Percentiles rank a stretch among this genome's conserved stretches.
Conservation (phyloP, 2,113 vertebrate species). For the Eubucco bourcierii region DNA sequence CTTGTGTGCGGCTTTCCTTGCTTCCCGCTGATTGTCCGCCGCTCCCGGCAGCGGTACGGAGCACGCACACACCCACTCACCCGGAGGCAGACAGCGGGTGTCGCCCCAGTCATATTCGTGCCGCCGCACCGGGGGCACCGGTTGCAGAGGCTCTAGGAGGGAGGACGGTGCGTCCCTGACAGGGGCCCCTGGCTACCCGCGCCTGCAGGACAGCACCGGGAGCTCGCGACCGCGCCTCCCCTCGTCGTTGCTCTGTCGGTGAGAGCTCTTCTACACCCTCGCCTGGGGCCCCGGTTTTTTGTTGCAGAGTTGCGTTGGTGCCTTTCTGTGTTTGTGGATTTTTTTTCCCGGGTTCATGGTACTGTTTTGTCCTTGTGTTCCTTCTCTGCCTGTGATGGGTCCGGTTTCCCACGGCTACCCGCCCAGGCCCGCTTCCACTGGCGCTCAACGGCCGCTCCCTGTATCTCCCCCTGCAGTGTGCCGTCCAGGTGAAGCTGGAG, state of each 20-base stretch:
- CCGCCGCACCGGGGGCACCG: slow-evolving; percentile 15
- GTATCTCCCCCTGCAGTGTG: slow-evolving; percentile 79
- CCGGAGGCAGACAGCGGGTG: slow-evolving; percentile 57
- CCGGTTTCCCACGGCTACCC: background rate
- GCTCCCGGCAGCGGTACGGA: slow-evolving; percentile 48
- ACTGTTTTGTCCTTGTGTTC: background rate
- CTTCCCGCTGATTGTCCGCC: background rate
- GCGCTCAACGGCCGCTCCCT: slow-evolving; percentile 55
- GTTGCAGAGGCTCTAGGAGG: slow-evolving; percentile 35
- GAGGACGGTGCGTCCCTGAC: slow-evolving; percentile 1
- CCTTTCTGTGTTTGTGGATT: background rate
- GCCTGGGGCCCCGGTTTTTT: background rate
- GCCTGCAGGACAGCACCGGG: background rate
- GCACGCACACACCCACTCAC: slow-evolving; percentile 16
- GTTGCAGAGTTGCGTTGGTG: background rate
- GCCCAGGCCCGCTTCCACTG: background rate
- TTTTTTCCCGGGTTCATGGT: background rate
- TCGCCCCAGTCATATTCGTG: slow-evolving; percentile 69
- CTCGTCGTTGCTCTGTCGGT: background rate
- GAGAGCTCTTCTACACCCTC: background rate
- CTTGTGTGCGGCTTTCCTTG: background rate
- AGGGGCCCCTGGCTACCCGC: background rate
- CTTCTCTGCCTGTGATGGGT: background rate
- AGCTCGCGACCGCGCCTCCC: background rate
- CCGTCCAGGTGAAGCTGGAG: slow-evolving; percentile 98